Base-by-base conservation (phyloP, 2,797 vertebrate genomes). In the Bufotes viridis region DNA sequence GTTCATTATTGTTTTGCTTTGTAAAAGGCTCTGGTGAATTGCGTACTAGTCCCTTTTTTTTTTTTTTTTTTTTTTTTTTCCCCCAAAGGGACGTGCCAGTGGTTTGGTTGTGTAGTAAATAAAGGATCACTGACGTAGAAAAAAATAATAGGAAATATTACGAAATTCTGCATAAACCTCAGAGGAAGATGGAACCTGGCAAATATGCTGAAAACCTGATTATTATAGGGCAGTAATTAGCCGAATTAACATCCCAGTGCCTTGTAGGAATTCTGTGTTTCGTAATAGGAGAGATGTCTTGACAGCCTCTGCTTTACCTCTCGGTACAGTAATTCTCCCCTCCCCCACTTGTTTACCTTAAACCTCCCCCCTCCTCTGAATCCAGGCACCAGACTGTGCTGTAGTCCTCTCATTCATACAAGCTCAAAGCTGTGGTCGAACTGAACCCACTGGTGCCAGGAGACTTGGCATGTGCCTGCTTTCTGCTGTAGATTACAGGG, bases 21-120 rank as follows among this genome's bases (percentile, higher is more conserved):
- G 79, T 42, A 82, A 74, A 81, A 75, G 60, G 14, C 57, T 75
- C 58, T 82, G 51, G 70, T 87, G 67, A 82, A 75, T 76, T 87
- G 80, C 24, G 34, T 75, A 55, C 57, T 76, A 74, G 79, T 61
- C 24, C 24, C 65, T 63, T 26, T 82, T 26, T 69, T 26, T 69
- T 29, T 3, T 34, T 15, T 20, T 60, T 70, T 49, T 49, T 49
- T 49, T 15, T 60, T 60, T 70, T 49, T 49, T 22, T 49, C 15
- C 8, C 4, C 60, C 26, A 18, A 58, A 34, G 74, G 81, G 81
- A 69, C 49, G 17, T 78, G 49, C 72, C 20, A 67, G 74, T 69
- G 60, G 67, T 78, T 3, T 51, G 69, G 10, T 17, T 3, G 53
- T n/a, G 42, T 51, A 85, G 72, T 85, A 76, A 85, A 85, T 78